These are phyloP conservation scores for Lithophane socia DNA, from an alignment of 2,888 invertebrate genomes.

Conservation along the genomic window DNA sequence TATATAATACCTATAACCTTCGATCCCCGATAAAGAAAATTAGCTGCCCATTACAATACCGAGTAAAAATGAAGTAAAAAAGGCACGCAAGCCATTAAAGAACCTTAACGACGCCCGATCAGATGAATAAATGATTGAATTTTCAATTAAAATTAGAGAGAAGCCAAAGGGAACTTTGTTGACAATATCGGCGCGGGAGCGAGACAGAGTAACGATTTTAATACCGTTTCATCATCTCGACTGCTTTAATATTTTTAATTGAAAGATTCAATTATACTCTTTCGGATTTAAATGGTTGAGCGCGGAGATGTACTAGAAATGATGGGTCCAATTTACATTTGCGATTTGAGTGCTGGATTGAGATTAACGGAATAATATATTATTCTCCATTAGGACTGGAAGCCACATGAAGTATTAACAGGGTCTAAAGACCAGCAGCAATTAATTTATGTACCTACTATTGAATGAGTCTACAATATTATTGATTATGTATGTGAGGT, in stretches of 20 bases:
- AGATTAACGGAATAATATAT: conserved; percentile 52
- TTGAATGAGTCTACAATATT: not conserved
- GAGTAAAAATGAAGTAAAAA: conserved; percentile 82
- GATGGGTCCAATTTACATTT: conserved; percentile 50
- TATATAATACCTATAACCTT: conserved; percentile 62
- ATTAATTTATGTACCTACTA: conserved; percentile 29
- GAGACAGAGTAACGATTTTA: conserved; percentile 71
- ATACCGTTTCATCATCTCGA: conserved; percentile 39
- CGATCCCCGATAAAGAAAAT: conserved; percentile 78
- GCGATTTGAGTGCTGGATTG: conserved; percentile 34
- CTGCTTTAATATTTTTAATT: conserved; percentile 57
- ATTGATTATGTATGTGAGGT: conserved; percentile 1
- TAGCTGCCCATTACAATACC: conserved; percentile 80
- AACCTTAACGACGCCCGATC: conserved; percentile 85
- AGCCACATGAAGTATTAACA: conserved; percentile 48
- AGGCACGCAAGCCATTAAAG: conserved; percentile 83
- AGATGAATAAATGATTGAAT: conserved; percentile 89
- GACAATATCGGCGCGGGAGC: conserved; percentile 77
- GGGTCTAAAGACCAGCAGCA: conserved; percentile 27
- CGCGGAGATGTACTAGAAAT: conserved; percentile 39
- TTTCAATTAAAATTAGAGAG: conserved; percentile 88
- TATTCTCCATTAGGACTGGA: conserved; percentile 42
- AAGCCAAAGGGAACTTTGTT: conserved; percentile 81
- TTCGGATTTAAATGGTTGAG: conserved; percentile 41
- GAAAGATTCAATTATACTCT: conserved; percentile 55